Evolutionary conservation across 2,113 vertebrate species (phyloP), one percentile per base, ranked within the genome.

Genomic region (Morone chrysops): DNA sequence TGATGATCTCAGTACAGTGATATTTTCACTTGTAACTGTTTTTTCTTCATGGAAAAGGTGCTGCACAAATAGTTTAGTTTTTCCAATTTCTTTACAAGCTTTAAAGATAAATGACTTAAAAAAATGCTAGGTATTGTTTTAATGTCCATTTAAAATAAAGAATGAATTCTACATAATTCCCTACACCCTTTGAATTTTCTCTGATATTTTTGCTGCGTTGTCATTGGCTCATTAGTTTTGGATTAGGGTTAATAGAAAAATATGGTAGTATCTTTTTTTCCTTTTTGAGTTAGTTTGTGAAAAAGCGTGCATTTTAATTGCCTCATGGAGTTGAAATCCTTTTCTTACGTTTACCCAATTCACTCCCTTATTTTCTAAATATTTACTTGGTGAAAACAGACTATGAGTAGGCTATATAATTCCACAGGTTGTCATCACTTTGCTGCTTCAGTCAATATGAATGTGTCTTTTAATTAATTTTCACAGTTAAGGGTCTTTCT

Each of bases 371-470:
- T 59, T 60, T 53, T 54, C 31, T 31, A 31, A 56, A 25, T 38
- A 1, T 62, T 43, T 38, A 71, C 25, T 25, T 36, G 8, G n/a
- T 36, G 40, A 16, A 57, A 17, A 22, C 31, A 67, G 11, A 54
- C 11, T 4, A 31, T 1, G 4, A 47, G 3, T 47, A 25, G 25
- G 25, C 25, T 25, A 17, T 66, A 67, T 53, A 16, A 45, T 50
- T 66, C 45, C 4, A 75, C 50, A 67, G 47, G 61, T 40, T 85
- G 25, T 72, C n/a, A 18, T 59, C 57, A 22, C 25, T 65, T 56
- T 41, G 36, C 1, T 51, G 22, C 45, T 5, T 51, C 38, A 25
- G 25, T 56, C 20, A 14, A 8, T 22, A 51, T 18, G 4, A 63
- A 40, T 41, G 8, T 61, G 11, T 40, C 38, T 75, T 38, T 69